phyloP scores from a whole-genome alignment of 30 jellyfish, hydroid and myxozoan species.

The Cassiopea andromeda region DNA sequence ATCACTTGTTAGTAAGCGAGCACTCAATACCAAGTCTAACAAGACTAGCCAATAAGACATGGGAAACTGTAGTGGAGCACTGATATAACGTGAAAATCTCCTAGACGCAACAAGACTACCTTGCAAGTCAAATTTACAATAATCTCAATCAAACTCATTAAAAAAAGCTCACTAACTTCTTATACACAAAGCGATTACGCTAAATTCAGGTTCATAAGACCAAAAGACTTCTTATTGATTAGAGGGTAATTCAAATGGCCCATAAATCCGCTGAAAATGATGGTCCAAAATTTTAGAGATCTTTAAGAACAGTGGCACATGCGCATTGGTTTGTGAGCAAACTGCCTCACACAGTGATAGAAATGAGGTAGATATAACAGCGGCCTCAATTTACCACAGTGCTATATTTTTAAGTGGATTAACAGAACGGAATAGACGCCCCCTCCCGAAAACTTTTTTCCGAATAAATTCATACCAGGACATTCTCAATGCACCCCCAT shows the following conservation, averaged over 20 bases:
- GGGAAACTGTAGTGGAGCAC: background rate
- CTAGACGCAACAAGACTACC: background rate
- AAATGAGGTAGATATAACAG: no score
- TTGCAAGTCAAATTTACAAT: background rate
- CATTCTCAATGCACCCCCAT: no score
- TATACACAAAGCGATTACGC: background rate
- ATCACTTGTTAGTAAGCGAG: no score
- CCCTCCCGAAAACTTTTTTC: no score
- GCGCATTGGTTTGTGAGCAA: background rate
- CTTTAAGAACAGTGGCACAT: background rate
- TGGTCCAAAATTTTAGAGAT: background rate
- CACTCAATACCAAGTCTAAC: no score
- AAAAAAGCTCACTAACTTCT: background rate
- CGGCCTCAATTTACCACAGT: no score
- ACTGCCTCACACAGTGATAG: background rate
- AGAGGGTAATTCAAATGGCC: background rate
- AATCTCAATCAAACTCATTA: background rate
- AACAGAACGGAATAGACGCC: no score
- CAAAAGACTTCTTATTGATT: background rate
- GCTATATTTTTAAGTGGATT: no score
- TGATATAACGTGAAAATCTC: background rate
- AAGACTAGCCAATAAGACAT: background rate
- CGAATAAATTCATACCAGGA: no score
- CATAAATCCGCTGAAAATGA: background rate
- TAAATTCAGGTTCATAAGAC: background rate